A percentile compares a stretch with the other conserved stretches of the same genome.
phyloP scores from a whole-genome alignment of 2,113 vertebrate genomes.

The Pleuronectes platessa region DNA sequence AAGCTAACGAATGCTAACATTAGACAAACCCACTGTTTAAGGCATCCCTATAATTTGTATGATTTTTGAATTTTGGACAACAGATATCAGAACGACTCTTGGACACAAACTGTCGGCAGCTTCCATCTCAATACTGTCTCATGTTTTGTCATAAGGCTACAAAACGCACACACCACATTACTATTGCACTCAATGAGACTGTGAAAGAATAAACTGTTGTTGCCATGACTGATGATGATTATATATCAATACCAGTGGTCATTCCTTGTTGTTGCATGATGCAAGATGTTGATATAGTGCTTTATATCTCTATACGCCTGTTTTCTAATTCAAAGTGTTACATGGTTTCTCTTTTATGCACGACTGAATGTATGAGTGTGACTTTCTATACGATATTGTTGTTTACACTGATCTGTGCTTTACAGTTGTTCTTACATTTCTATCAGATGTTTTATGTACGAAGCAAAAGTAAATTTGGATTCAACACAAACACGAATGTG shows the following conservation, averaged over 20 bases:
- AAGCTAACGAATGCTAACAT: neutral
- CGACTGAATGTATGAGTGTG: conserved; percentile 71
- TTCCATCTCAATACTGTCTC: neutral
- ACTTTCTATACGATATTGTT: conserved; percentile 65
- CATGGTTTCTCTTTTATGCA: conserved; percentile 57
- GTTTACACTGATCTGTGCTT: conserved; percentile 71
- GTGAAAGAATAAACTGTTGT: conserved; percentile 36
- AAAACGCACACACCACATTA: neutral
- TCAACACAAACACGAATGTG: conserved; percentile 24
- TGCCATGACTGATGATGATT: conserved; percentile 16
- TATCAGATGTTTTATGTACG: conserved; percentile 77
- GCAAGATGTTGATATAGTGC: conserved; percentile 64
- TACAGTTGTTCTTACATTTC: conserved; percentile 70
- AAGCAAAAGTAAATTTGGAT: conserved; percentile 77
- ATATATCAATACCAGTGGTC: conserved; percentile 52
- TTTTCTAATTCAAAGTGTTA: conserved; percentile 44
- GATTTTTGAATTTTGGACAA: no score
- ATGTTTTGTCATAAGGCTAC: neutral
- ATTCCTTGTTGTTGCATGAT: conserved; percentile 79
- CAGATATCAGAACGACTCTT: no score
- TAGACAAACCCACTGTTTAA: neutral
- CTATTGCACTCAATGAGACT: conserved; percentile 38
- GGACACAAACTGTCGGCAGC: neutral
- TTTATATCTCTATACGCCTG: conserved; percentile 54
- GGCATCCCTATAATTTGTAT: no score